These are phyloP conservation scores for Cyaniris semiargus DNA, from an alignment of 2,888 invertebrate genomes.

Conservation along the genomic window DNA sequence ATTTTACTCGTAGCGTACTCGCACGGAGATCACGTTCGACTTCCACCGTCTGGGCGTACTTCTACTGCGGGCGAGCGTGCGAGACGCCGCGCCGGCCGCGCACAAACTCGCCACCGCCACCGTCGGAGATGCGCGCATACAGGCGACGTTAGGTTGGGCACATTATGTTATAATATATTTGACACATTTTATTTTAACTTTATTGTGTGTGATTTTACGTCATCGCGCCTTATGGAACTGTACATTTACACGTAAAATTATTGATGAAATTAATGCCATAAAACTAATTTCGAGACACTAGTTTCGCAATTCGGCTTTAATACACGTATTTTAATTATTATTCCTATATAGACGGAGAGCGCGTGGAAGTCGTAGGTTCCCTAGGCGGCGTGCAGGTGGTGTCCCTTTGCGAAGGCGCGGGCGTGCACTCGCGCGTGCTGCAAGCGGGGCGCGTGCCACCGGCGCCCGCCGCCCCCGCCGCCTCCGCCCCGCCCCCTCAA, in stretches of 20 bases:
- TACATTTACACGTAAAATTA: too few species aligned
- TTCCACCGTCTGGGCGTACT: constrained; percentile 95
- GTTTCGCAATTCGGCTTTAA: too few species aligned
- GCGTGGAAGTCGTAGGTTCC: constrained; percentile 88
- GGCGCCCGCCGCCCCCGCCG: constrained; percentile 81
- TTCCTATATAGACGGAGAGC: constrained; percentile 61
- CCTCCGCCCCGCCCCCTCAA: constrained; percentile 48
- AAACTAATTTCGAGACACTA: too few species aligned
- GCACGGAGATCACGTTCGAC: constrained; percentile 93
- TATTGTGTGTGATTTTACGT: too few species aligned
- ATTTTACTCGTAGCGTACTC: constrained; percentile 56
- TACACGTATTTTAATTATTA: background rate
- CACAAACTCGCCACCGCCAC: constrained; percentile 97
- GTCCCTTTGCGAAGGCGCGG: constrained; percentile 86
- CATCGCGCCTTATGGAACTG: too few species aligned
- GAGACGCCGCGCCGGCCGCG: constrained; percentile 85
- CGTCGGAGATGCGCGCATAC: constrained; percentile 93
- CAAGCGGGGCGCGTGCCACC: constrained; percentile 89
- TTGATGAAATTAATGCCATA: too few species aligned
- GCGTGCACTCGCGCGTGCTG: constrained; percentile 91
- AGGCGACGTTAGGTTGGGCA: constrained; percentile 86
- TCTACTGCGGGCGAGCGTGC: constrained; percentile 88
- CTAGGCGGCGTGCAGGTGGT: constrained; percentile 95
- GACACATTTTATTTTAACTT: background rate
- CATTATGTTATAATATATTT: background rate